A percentile compares a stretch with the other conserved stretches of the same genome.
These are phyloP conservation scores for Balearica regulorum DNA, from an alignment of 2,797 vertebrate genomes.

Conservation along the genomic window DNA sequence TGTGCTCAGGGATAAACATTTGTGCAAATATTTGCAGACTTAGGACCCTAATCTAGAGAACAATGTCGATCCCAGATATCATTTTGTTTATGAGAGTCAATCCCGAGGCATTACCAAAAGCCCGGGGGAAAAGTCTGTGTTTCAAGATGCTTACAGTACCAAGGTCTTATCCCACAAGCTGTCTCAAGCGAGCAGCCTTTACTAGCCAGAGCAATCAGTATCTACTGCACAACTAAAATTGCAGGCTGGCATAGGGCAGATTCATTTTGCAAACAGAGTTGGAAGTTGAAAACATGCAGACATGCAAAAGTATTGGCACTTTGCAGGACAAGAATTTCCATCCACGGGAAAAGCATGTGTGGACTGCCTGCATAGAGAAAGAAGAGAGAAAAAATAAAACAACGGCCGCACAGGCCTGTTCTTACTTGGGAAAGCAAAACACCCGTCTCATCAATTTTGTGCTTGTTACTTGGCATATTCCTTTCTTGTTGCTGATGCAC, in stretches of 20 bases:
- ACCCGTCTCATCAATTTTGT: not conserved
- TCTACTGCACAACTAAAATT: not conserved
- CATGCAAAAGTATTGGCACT: not conserved
- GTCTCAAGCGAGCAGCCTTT: not conserved
- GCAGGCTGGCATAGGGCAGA: fast-evolving
- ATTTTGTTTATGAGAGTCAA: not conserved
- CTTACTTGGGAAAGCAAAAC: not conserved
- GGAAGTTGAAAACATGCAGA: not conserved
- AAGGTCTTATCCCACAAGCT: not conserved
- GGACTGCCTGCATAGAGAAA: not conserved
- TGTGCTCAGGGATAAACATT: not conserved
- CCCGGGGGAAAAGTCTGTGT: not conserved
- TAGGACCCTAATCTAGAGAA: not conserved
- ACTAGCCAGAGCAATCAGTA: not conserved
- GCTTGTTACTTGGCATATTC: not conserved
- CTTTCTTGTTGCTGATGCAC: not conserved
- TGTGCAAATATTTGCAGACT: slow-evolving; percentile 18
- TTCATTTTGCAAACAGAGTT: not conserved
- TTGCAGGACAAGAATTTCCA: not conserved
- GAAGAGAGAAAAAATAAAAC: not conserved
- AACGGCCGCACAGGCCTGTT: not conserved
- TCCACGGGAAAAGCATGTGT: not conserved
- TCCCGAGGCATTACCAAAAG: not conserved
- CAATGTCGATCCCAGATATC: not conserved
- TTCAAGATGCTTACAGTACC: not conserved